Percentiles rank a stretch among this genome's conserved stretches.
phyloP scores from a whole-genome alignment of 2,113 vertebrate genomes.

The Circaetus cinerascens region DNA sequence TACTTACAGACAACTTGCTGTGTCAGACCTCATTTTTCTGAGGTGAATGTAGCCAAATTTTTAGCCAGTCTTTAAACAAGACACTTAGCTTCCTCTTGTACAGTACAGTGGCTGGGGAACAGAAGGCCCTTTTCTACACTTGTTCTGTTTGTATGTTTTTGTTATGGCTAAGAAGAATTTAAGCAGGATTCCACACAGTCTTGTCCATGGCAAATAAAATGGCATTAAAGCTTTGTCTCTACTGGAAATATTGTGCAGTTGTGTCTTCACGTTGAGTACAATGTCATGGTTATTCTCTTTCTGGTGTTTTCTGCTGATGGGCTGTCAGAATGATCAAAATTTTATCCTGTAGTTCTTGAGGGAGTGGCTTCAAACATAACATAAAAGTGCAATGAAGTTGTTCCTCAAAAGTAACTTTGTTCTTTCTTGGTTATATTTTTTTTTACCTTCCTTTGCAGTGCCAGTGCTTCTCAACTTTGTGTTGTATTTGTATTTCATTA shows the following conservation, averaged over 20 bases:
- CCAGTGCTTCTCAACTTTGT: background rate
- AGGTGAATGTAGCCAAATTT: background rate
- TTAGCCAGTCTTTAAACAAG: background rate
- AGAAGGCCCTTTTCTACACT: background rate
- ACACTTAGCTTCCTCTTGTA: background rate
- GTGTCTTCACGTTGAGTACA: background rate
- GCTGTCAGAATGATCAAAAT: background rate
- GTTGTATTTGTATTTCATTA: background rate
- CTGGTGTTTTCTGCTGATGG: background rate
- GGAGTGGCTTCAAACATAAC: background rate
- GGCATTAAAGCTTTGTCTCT: background rate
- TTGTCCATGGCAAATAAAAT: background rate
- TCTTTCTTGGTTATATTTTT: background rate
- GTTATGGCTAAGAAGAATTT: background rate
- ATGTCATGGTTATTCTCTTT: background rate
- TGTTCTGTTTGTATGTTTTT: background rate
- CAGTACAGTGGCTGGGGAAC: background rate
- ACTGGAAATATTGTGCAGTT: background rate
- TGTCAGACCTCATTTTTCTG: background rate
- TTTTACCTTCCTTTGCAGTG: background rate
- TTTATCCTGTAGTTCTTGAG: background rate
- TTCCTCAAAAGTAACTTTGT: background rate
- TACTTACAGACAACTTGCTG: background rate
- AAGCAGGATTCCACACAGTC: background rate
- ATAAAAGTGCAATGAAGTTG: background rate